These are phyloP conservation scores for Danio jaintianensis DNA, from an alignment of 2,797 vertebrate species.

Conservation along the genomic window DNA sequence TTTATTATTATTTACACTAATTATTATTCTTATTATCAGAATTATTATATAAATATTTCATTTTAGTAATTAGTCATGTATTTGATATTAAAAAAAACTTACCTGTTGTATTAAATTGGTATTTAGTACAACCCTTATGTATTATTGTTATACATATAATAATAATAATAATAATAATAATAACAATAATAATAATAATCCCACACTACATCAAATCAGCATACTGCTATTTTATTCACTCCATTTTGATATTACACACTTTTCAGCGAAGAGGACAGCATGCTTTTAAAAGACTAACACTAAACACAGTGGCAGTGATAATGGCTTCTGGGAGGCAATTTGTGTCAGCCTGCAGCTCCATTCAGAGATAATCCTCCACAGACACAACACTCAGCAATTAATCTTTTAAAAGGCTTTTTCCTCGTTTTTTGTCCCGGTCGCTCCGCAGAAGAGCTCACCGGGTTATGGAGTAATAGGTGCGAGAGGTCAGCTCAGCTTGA, in stretches of 20 bases:
- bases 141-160: no score
- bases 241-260: background rate
- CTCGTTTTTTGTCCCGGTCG: slow-evolving; percentile 2
- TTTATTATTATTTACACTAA: background rate
- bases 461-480: slow-evolving; percentile 57
- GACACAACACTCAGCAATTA: slow-evolving; percentile 75
- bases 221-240: background rate
- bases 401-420: slow-evolving; percentile 74
- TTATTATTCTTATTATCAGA: background rate
- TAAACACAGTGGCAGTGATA: slow-evolving; percentile 63
- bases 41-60: background rate
- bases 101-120: no score
- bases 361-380: slow-evolving; percentile 72
- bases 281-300: slow-evolving; percentile 52
- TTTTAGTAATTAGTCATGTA: background rate
- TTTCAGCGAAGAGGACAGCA: background rate
- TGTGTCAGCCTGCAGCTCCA: slow-evolving; percentile 68
- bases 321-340: slow-evolving; percentile 70
- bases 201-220: background rate
- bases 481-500: slow-evolving; percentile 65
- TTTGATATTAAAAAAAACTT: no score
- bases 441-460: slow-evolving; percentile 44
- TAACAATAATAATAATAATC: background rate
- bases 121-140: no score
- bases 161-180: no score